Evolutionary conservation across 2,888 invertebrate genomes (phyloP), one percentile per base, ranked within the genome.

Genomic region (Pantelozetes paolii): DNA sequence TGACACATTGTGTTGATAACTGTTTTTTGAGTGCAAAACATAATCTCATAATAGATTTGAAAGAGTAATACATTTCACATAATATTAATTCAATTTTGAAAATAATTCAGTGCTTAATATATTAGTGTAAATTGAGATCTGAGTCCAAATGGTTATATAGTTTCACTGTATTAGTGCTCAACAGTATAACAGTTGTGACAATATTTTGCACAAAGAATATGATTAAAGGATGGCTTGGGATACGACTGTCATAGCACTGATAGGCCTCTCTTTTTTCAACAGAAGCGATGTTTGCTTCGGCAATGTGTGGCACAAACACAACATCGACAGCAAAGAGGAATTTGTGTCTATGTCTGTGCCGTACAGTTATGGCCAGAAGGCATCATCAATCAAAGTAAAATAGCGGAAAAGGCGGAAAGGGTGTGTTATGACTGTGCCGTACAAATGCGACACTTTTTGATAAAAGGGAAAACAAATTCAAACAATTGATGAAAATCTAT

Each of bases 351-450:
- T 54, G 54, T 59, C 1, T 28, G 59, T 59, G 30, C 18, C 30
- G 30, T 20, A 64, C 20, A 40, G 32, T 40, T n/a, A 64, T 36
- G 64, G 64, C 64, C 64, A 9, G 64, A 30, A 64, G 64, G 64
- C 64, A 64, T 64, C 64, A 64, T 64, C 64, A 64, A 64, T 64
- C 64, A 64, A 64, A 64, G 64, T 64, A 64, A 64, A 64, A 64
- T 64, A 64, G 64, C 64, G 64, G 64, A 64, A n/a, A 64, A 64
- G 64, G 64, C 64, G 64, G 64, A 64, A 64, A 64, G 64, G 64
- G 64, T 64, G 64, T 36, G 64, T 64, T 9, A 64, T 18, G n/a
- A 36, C 36, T 11, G 36, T 64, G 18, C 62, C n/a, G 62, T 18
- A 62, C 32, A 62, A 62, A 30, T 30, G 36, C 40, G 36, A 64